These are phyloP conservation scores for Rhopalosiphum nymphaeae DNA, from an alignment of 2,888 invertebrate species.

Conservation along the genomic window DNA sequence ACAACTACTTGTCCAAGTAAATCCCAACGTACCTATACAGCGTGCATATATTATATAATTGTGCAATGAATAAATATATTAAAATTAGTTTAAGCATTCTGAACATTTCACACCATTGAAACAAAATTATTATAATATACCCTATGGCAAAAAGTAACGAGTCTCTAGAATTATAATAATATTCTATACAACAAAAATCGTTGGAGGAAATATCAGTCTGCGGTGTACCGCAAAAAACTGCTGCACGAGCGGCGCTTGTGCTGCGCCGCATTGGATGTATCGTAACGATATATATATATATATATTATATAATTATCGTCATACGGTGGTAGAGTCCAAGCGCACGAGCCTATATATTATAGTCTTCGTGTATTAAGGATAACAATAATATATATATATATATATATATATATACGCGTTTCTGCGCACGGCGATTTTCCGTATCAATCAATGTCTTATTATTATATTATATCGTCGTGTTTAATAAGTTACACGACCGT, in stretches of 20 bases:
- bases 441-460: background rate
- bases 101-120: too few relatives aligned
- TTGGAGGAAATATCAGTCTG: background rate
- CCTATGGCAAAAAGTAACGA: background rate
- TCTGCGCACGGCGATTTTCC: background rate
- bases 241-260: background rate
- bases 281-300: background rate
- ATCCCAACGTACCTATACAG: too few relatives aligned
- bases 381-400: background rate
- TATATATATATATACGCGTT: background rate
- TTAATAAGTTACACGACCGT: background rate
- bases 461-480: background rate
- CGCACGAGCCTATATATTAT: too few relatives aligned
- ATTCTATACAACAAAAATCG: background rate
- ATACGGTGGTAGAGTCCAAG: background rate
- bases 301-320: background rate
- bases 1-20: too few relatives aligned
- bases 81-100: too few relatives aligned
- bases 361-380: background rate
- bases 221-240: background rate
- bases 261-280: background rate
- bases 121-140: too few relatives aligned
- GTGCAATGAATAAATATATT: too few relatives aligned
- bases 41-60: too few relatives aligned
- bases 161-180: background rate